Evolutionary conservation across 2,888 invertebrate species (phyloP).

Genomic region (Stenichneumon culpator): DNA sequence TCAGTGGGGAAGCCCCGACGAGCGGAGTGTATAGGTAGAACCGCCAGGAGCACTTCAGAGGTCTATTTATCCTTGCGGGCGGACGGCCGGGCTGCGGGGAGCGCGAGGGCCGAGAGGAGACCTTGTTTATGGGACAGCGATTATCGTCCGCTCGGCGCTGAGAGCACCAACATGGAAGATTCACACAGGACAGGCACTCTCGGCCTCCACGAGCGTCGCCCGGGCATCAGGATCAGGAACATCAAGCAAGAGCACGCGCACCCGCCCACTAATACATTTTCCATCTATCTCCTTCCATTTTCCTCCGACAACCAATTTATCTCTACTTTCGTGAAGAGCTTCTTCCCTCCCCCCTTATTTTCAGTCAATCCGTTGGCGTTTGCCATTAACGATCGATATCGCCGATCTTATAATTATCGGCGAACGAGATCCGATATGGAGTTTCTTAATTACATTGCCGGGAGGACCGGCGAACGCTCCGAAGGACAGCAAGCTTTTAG

Average conservation of each 20-base stretch:
- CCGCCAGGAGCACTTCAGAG: constrained; percentile 30
- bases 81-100: constrained; percentile 42
- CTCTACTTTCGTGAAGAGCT: constrained; percentile 25
- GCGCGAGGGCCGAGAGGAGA: constrained; percentile 33
- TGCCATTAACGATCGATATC: constrained; percentile 16
- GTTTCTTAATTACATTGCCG: background rate
- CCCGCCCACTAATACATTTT: constrained; percentile 55
- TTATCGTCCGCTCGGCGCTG: constrained; percentile 53
- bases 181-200: constrained; percentile 45
- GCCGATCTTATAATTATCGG: constrained; percentile 19
- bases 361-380: background rate
- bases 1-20: constrained; percentile 20
- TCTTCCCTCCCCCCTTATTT: background rate
- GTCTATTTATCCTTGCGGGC: constrained; percentile 57
- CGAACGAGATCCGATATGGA: background rate
- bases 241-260: constrained; percentile 19
- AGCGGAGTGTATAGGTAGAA: background rate
- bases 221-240: background rate
- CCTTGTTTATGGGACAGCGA: constrained; percentile 65
- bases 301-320: constrained; percentile 44
- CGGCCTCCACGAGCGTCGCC: constrained; percentile 43
- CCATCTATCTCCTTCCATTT: constrained; percentile 53
- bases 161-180: constrained; percentile 52
- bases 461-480: background rate
- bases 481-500: constrained; percentile 8